Percentiles rank a stretch among this genome's conserved stretches.
Evolutionary conservation across 2,888 invertebrate genomes (phyloP).

Genomic region (Dorcus parallelipipedus): DNA sequence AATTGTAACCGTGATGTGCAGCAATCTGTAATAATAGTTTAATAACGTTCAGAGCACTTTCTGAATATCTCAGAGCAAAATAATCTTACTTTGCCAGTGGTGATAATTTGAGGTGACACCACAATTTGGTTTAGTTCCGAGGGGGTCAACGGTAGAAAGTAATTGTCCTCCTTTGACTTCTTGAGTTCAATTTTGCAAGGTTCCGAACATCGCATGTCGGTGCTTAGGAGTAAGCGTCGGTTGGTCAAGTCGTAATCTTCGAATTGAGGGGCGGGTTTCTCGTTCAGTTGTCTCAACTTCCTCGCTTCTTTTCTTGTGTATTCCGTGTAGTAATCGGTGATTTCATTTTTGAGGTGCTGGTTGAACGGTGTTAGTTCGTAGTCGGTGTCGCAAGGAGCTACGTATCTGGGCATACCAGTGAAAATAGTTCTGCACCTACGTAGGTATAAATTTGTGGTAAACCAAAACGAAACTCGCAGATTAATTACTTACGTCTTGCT

Average conservation of each 20-base stretch:
- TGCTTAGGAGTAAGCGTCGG: too few species aligned
- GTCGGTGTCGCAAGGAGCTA: background rate
- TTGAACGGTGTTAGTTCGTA: slow-evolving; percentile 8
- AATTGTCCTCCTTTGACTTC: too few species aligned
- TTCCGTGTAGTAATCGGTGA: slow-evolving; percentile 1
- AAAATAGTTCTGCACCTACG: slow-evolving; percentile 8
- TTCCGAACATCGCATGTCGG: too few species aligned
- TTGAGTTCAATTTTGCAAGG: too few species aligned
- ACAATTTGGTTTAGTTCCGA: too few species aligned
- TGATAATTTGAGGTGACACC: too few species aligned
- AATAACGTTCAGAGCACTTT: too few species aligned
- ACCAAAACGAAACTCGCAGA: background rate
- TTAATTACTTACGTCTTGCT: background rate
- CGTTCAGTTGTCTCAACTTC: background rate
- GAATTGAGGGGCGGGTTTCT: too few species aligned
- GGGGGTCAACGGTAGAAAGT: too few species aligned
- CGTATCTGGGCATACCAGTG: slow-evolving; percentile 4
- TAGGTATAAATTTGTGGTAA: background rate
- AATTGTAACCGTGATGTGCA: background rate
- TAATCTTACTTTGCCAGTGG: too few species aligned
- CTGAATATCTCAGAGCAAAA: too few species aligned
- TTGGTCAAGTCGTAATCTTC: too few species aligned
- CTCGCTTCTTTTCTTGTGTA: background rate
- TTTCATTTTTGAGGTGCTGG: slow-evolving; percentile 1
- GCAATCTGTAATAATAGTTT: slow-evolving; percentile 3